Evolutionary conservation across 2,113 vertebrate genomes (phyloP).

Genomic region (Rhizomys pruinosus): DNA sequence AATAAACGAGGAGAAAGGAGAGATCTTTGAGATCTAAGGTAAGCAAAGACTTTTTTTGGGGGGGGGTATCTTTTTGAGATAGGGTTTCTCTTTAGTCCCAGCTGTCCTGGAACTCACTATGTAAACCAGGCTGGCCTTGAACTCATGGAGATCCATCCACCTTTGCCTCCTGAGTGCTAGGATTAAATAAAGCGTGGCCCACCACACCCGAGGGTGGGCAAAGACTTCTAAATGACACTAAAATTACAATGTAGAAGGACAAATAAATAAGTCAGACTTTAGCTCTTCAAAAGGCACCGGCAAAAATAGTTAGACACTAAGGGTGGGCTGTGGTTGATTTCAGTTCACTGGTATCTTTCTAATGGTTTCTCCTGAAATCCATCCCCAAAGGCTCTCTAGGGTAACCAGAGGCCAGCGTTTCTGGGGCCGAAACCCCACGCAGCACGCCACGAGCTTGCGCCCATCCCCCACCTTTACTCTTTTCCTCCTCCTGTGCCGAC

Average conservation of each 20-base stretch:
- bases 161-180: too few relatives aligned
- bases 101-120: too few relatives aligned
- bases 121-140: too few relatives aligned
- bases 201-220: too few relatives aligned
- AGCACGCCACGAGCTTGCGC: fast-evolving
- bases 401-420: background rate
- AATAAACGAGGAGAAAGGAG: too few relatives aligned
- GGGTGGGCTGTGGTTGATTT: background rate
- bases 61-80: too few relatives aligned
- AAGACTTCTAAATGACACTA: background rate
- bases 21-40: background rate
- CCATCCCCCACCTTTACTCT: background rate
- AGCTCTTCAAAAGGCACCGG: background rate
- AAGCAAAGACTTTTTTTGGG: background rate
- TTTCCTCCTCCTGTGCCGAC: background rate
- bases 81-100: too few relatives aligned
- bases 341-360: conserved; percentile 37
- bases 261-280: background rate
- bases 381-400: background rate
- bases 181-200: too few relatives aligned
- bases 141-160: too few relatives aligned
- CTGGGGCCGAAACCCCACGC: background rate
- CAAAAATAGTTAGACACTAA: background rate
- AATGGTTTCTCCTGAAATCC: background rate
- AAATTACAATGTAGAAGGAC: background rate